Evolutionary conservation across 2,888 invertebrate species (phyloP).

Genomic region (Trichogramma evanescens): DNA sequence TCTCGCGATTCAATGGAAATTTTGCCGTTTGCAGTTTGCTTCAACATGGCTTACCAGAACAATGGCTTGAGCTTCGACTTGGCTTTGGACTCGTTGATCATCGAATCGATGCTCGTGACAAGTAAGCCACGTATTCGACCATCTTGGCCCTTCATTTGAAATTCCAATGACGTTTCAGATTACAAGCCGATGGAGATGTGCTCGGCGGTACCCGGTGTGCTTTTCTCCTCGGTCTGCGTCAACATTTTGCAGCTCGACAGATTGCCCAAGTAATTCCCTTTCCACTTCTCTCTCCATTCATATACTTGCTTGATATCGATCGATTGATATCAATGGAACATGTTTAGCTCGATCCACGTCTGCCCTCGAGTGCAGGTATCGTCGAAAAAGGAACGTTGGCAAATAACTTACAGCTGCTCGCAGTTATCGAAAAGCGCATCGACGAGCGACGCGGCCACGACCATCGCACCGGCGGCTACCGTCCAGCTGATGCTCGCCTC

Average conservation of each 20-base stretch:
- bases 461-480: not conserved
- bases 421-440: conserved; percentile 30
- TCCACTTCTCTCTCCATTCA: too few species aligned
- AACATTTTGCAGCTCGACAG: conserved; percentile 33
- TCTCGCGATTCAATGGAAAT: not conserved
- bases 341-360: conserved; percentile 31
- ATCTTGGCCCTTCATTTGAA: not conserved
- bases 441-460: conserved; percentile 7
- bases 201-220: conserved; percentile 31
- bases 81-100: conserved; percentile 26
- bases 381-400: conserved; percentile 34
- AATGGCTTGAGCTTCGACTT: conserved; percentile 34
- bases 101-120: conserved; percentile 29
- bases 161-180: conserved; percentile 24
- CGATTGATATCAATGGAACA: not conserved
- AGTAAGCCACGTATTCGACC: conserved; percentile 23
- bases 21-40: conserved; percentile 32
- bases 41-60: conserved; percentile 33
- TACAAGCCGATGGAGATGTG: conserved; percentile 34
- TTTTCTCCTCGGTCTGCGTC: conserved; percentile 36
- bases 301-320: not conserved
- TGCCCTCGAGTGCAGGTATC: conserved; percentile 33
- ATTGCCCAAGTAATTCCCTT: conserved; percentile 29
- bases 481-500: not conserved
- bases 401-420: conserved; percentile 35